Evolutionary conservation across 35 echinoderm and acorn worm species (phyloP).

Genomic region (Amphiura filiformis): DNA sequence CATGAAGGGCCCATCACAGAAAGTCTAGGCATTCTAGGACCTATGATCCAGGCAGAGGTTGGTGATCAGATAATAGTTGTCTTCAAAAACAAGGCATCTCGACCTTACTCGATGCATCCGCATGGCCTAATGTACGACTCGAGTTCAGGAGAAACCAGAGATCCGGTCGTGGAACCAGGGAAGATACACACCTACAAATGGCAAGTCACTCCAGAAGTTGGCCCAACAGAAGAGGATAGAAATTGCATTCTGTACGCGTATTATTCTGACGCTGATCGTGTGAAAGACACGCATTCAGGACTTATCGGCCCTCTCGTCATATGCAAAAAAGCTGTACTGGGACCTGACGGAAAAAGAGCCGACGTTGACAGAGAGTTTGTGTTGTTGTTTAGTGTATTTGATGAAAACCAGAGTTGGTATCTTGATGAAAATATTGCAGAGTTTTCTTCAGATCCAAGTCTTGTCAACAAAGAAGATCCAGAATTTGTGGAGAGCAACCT

Average conservation of each 20-base stretch:
- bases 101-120: slow-evolving; percentile 52
- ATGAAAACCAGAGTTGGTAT: slow-evolving; percentile 97
- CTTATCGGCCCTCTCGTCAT: slow-evolving; percentile 75
- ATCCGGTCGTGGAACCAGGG: slow-evolving; percentile 55
- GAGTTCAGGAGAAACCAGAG: background rate
- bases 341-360: slow-evolving; percentile 27
- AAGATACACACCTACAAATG: slow-evolving; percentile 37
- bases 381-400: slow-evolving; percentile 70
- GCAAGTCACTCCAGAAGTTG: slow-evolving; percentile 41
- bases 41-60: slow-evolving; percentile 53
- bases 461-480: slow-evolving; percentile 54
- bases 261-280: slow-evolving; percentile 46
- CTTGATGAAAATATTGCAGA: slow-evolving; percentile 76
- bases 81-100: slow-evolving; percentile 63
- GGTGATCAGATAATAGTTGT: slow-evolving; percentile 50
- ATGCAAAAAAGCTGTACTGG: slow-evolving; percentile 52
- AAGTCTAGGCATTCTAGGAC: slow-evolving; percentile 47
- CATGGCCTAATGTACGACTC: slow-evolving; percentile 37
- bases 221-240: slow-evolving; percentile 48
- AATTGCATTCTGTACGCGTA: slow-evolving; percentile 70
- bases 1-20: background rate
- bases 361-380: slow-evolving; percentile 77
- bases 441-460: slow-evolving; percentile 13
- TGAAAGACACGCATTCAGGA: slow-evolving; percentile 73
- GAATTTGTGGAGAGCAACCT: slow-evolving; percentile 79